Evolutionary conservation across 2,888 invertebrate genomes (phyloP), one percentile per base, ranked within the genome.

Genomic region (Antheraea assamensis): DNA sequence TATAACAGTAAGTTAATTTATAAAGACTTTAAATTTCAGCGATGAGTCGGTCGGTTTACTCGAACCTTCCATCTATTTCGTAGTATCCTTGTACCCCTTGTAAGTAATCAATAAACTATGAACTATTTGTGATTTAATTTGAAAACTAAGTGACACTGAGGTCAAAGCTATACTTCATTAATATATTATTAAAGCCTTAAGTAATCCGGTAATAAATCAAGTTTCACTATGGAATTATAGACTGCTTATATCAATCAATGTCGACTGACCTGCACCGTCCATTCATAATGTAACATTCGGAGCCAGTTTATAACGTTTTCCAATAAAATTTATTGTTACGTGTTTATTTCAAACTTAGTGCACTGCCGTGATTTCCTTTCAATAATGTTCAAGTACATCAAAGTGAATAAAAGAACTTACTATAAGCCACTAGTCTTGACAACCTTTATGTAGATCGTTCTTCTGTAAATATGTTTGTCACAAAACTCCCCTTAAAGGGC

Each of bases 101-200:
- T 27, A 30, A 71, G 15, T 52, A 52, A 21, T 10, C 71, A 27
- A 24, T 21, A 21, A 27, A 24, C 71, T 10, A 19, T 52, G 10
- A 42, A 42, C 42, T 42, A 52, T 52, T 17, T 52, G 52, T 71
- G 21, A 71, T 71, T 71, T 27, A 71, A 27, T 49, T 21, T 52
- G n/a, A 47, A 52, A 42, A 49, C 71, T 3, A 27, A 52, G 27
- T 30, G 52, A 30, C 52, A 30, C 27, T 21, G 31, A 19, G 71
- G 49, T 49, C 71, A 31, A 52, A 71, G 19, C 49, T 71, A 49
- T 71, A 49, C 52, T 52, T 71, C 49, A 71, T 71, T 49, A 15
- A 71, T 71, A 30, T 7, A 0, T 21, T 35, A 21, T 21, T 52
- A 52, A 21, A 52, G 0, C 3, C 21, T 52, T 21, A 52, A 66